Base-by-base conservation (phyloP, 2,888 invertebrate genomes). In the Empis livida region DNA sequence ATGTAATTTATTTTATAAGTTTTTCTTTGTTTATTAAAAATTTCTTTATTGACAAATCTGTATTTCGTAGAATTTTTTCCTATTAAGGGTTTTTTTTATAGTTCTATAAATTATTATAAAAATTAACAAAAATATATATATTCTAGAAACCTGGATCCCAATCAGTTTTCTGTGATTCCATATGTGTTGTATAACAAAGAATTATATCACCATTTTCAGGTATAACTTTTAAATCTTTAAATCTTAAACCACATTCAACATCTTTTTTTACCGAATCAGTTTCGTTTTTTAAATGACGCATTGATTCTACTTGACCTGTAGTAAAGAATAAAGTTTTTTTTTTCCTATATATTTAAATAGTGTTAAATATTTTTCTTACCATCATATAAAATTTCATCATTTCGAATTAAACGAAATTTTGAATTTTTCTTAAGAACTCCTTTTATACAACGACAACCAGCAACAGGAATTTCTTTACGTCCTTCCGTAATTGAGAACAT, bases 241-340 rank as follows among this genome's bases (percentile, higher is more conserved):
- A 73, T 51, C 82, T 79, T 27, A 97, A 62, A 0, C 96, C 96
- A 67, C 96, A 96, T 63, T 97, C 95, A 49, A 81, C 77, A 62
- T 88, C 88, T 42, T 78, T 80, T 63, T 87, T 88, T 37, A 96
- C 79, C 0, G 78, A 74, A 6, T 81, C 80, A 5, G 92, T 90
- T 68, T 95, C 94, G 44, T 81, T 78, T 64, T 95, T 96, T 42
- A 91, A 69, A 68, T 95, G 93, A 55, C 84, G 80, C 82, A 97
- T 82, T 0, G 93, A 91, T 23, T 75, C 71, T 46, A 93, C 61
- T 54, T 73, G 70, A 43, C 90, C 90, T 83, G 57, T 10, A 55
- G 17, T 6, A 50, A 43, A 32, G n/a, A 35, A 35, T 27, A 27
- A 8, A 8, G 5, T 32, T 32, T 32, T 32, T 32, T 32, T 32